phyloP scores from a whole-genome alignment of 2,797 vertebrate genomes.

The Falco columbarius region DNA sequence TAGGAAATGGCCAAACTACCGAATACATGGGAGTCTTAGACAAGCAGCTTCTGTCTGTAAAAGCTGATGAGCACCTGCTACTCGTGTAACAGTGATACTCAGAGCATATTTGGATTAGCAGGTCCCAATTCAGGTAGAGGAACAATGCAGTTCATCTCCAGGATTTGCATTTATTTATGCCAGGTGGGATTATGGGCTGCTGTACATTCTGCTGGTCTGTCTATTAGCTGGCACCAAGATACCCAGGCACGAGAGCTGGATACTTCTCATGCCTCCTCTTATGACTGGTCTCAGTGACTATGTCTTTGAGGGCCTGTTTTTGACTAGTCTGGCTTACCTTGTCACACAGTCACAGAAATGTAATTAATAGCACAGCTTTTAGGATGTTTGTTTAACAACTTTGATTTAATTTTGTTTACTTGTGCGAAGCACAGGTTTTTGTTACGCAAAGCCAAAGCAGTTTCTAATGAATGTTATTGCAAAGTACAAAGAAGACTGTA shows the following conservation, averaged over 20 bases:
- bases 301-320: not conserved
- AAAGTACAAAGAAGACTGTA: not conserved
- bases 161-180: not conserved
- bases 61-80: not conserved
- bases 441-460: not conserved
- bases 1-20: not conserved
- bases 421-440: not conserved
- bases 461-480: not conserved
- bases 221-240: not conserved
- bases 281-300: not conserved
- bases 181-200: not conserved
- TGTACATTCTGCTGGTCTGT: not conserved
- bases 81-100: rapidly evolving
- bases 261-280: not conserved
- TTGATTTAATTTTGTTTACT: not conserved
- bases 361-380: not conserved
- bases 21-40: not conserved
- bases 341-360: not conserved
- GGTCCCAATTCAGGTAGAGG: not conserved
- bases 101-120: not conserved
- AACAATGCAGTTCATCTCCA: not conserved
- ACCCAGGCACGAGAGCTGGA: not conserved
- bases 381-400: not conserved
- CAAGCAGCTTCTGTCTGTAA: not conserved
- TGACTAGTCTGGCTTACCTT: not conserved